Conservation (phyloP, 1,140 invertebrate species). For the Drosophila arawakana region DNA sequence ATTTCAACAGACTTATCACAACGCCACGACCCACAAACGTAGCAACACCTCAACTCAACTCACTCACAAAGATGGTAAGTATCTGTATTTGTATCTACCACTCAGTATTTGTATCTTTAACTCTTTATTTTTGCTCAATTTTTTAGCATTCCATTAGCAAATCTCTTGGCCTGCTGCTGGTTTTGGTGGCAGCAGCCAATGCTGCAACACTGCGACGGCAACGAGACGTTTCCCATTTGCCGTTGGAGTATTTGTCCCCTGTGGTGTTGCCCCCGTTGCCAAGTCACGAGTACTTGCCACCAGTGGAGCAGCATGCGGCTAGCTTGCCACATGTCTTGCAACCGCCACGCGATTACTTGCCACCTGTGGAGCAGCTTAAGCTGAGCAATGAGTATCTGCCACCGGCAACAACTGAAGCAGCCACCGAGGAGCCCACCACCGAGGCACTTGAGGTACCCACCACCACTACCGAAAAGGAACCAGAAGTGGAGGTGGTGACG, state of each 20-base stretch:
- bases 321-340: conserved; percentile 55
- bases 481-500: background rate
- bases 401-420: conserved; percentile 31
- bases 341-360: conserved; percentile 69
- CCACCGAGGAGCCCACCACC: conserved; percentile 47
- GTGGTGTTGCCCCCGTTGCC: conserved; percentile 67
- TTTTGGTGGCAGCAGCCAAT: conserved; percentile 24
- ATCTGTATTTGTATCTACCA: background rate
- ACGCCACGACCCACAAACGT: conserved; percentile 39
- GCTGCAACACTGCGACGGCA: conserved; percentile 18
- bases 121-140: background rate
- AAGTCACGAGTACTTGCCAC: conserved; percentile 70
- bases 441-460: conserved; percentile 19
- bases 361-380: conserved; percentile 42
- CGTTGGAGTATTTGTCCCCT: conserved; percentile 68
- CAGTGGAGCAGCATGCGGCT: conserved; percentile 68
- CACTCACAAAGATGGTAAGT: conserved; percentile 42
- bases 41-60: conserved; percentile 35
- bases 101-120: background rate
- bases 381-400: conserved; percentile 50
- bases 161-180: conserved; percentile 23
- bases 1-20: conserved; percentile 69
- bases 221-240: conserved; percentile 69
- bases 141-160: conserved; percentile 12
- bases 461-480: conserved; percentile 32